Evolutionary conservation across 2,113 vertebrate species (phyloP), one percentile per base, ranked within the genome.

Genomic region (Planiliza haematocheilus): DNA sequence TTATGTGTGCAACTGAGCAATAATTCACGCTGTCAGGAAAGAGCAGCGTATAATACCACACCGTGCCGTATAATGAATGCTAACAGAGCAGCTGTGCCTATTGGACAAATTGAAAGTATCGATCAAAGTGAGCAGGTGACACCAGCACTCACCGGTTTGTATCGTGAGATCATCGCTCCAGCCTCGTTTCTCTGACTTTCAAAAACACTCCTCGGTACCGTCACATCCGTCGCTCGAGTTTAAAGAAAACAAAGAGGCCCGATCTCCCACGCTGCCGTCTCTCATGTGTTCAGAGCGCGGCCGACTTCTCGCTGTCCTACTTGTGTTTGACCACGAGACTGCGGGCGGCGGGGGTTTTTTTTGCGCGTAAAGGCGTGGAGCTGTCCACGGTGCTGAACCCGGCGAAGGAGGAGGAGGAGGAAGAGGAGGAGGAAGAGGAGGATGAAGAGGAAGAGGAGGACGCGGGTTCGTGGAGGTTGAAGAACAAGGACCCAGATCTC

Each of bases 361-460:
- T 62, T 18, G 49, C 75, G 66, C 45, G 16, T 21, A 72, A 60
- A 3, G 58, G 43, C 16, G 7, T 37, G 83, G 92, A 90, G 88
- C 93, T 95, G 77, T 84, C 93, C 94, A 52, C 73, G 92, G 94
- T 95, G 84, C 93, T 95, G 93, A 93, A 91, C 80, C 51, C 34
- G 70, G 75, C 69, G 7, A 46, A 58, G 8, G 16, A 17, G 38
- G 36, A 74, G 77, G 46, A 58, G 67, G 51, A 59, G 20, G 37
- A 42, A 38, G 2, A 42, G 56, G 63, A 30, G 43, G 36, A 0
- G 41, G 21, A 60, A 18, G 36, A 58, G 36, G 67, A 61, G 45
- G 52, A 59, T 45, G 21, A 59, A 50, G 39, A 48, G 30, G 13
- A 45, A 10, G 34, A 48, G 13, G 38, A 9, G 8, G 5, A 5